Evolutionary conservation across 2,113 vertebrate species (phyloP).

Genomic region (Emberiza fucata): DNA sequence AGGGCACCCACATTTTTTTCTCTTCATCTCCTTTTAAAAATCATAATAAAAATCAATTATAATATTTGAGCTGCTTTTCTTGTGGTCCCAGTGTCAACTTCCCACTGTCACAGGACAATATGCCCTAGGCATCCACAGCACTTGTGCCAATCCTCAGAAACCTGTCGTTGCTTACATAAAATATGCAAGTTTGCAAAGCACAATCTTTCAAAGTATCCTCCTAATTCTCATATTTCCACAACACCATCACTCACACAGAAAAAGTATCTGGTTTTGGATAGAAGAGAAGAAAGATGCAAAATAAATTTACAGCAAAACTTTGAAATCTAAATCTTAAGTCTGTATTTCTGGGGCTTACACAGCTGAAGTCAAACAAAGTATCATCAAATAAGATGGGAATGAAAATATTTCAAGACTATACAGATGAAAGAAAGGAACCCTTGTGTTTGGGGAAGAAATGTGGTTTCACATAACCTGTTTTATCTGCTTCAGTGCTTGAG

Average conservation of each 20-base stretch:
- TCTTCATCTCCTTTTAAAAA: neutral
- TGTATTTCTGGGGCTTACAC: neutral
- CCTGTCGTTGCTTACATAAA: rapidly evolving
- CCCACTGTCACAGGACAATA: neutral
- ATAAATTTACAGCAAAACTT: neutral
- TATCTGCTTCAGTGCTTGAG: neutral
- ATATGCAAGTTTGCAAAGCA: neutral
- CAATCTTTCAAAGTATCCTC: neutral
- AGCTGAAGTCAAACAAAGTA: neutral
- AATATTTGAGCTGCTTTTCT: neutral
- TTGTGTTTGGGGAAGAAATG: neutral
- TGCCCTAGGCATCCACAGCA: neutral
- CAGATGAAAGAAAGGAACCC: neutral
- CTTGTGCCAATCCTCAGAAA: neutral
- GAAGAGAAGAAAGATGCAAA: neutral
- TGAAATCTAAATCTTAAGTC: neutral
- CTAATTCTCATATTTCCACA: neutral
- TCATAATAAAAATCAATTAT: neutral
- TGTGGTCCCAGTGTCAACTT: neutral
- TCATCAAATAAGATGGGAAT: neutral
- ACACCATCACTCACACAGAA: neutral
- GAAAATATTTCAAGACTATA: neutral
- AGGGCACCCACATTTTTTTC: neutral
- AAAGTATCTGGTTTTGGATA: neutral
- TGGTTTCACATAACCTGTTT: neutral